These are phyloP conservation scores for Patiria pectinifera DNA, from an alignment of 53 echinoderm and acorn worm genomes.

Conservation along the genomic window DNA sequence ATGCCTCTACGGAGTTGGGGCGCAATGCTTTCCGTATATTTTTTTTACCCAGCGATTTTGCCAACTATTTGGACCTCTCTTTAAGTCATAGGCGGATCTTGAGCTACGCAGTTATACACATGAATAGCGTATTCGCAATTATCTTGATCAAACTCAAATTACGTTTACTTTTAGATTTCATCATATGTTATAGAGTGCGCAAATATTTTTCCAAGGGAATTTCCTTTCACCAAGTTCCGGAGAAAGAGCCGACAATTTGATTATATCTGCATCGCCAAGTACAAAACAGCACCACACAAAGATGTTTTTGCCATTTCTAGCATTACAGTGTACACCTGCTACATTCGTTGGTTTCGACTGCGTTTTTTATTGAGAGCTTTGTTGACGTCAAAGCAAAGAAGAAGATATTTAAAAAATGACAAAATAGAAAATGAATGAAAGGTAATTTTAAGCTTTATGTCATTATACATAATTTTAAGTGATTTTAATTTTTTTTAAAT, in stretches of 20 bases:
- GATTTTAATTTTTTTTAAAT: too few relatives aligned
- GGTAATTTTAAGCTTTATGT: too few relatives aligned
- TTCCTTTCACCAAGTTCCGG: neutral
- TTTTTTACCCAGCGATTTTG: too few relatives aligned
- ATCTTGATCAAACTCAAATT: neutral
- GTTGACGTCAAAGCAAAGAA: too few relatives aligned
- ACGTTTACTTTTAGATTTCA: neutral
- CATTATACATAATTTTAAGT: too few relatives aligned
- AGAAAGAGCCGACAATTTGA: conserved; percentile 1
- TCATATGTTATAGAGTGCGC: neutral
- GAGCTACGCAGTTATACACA: too few relatives aligned
- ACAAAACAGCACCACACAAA: conserved; percentile 1
- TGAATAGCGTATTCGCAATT: neutral
- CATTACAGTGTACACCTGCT: neutral
- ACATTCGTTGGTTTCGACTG: neutral
- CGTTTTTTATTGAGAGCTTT: neutral
- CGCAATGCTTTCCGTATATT: too few relatives aligned
- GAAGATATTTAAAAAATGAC: too few relatives aligned
- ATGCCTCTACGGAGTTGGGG: too few relatives aligned
- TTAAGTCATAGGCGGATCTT: too few relatives aligned
- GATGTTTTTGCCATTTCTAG: neutral
- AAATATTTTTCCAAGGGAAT: conserved; percentile 20
- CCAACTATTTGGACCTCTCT: too few relatives aligned
- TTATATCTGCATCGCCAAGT: neutral
- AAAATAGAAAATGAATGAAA: too few relatives aligned